Conservation (phyloP, 2,797 vertebrate genomes). For the Pipistrellus kuhlii region DNA sequence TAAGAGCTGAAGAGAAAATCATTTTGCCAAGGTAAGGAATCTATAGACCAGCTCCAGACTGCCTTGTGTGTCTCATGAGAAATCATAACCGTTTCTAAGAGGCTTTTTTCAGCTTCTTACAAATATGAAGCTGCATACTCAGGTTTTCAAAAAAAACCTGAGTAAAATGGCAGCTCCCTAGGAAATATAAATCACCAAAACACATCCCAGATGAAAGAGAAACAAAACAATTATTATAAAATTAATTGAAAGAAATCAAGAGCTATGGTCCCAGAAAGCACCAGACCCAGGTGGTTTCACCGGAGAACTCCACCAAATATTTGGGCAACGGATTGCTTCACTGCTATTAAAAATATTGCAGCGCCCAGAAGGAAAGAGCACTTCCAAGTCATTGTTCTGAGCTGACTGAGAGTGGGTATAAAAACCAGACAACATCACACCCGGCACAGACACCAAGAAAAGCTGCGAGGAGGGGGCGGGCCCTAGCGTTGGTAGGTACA, state of each 20-base stretch:
- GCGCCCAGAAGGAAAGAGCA: background rate
- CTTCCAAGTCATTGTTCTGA: conserved; percentile 12
- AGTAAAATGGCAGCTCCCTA: conserved; percentile 33
- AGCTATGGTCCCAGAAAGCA: background rate
- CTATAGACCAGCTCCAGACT: background rate
- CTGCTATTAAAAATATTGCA: conserved; percentile 8
- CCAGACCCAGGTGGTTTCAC: background rate
- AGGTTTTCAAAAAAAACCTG: conserved; percentile 20
- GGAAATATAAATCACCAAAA: conserved; percentile 54
- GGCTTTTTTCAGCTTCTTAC: background rate
- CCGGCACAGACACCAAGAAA: background rate
- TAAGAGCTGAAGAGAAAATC: conserved; percentile 97
- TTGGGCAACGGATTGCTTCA: background rate
- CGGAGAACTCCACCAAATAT: background rate
- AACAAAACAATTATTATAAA: conserved; percentile 9
- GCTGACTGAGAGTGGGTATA: background rate
- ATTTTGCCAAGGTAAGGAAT: conserved; percentile 95
- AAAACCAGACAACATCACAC: conserved; percentile 13
- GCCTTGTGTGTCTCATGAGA: background rate
- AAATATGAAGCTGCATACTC: background rate
- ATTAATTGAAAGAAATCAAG: conserved; percentile 37
- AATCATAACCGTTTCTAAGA: conserved; percentile 38
- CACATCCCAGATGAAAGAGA: background rate
- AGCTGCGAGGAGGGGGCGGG: background rate
- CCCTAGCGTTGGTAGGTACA: background rate